These are phyloP conservation scores for Deilephila porcellus DNA, from an alignment of 2,888 invertebrate genomes.

Conservation along the genomic window DNA sequence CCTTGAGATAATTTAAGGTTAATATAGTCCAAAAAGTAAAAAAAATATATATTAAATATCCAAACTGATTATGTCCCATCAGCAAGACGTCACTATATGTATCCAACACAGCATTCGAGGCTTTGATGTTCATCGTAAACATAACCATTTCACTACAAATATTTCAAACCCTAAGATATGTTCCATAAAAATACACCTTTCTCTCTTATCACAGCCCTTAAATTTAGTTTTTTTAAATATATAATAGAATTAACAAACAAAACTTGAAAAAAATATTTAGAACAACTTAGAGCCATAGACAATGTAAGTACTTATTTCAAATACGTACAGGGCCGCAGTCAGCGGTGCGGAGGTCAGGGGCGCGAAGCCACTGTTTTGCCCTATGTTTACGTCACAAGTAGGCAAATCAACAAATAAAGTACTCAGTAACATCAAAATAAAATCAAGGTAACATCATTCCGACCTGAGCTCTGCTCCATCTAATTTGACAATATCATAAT, in stretches of 20 bases:
- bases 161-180: conserved; percentile 61
- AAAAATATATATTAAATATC: not conserved
- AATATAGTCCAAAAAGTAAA: not conserved
- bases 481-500: conserved; percentile 18
- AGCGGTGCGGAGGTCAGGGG: conserved; percentile 31
- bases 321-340: conserved; percentile 44
- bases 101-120: not conserved
- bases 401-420: conserved; percentile 50
- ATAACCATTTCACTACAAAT: conserved; percentile 35
- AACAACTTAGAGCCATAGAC: conserved; percentile 46
- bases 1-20: not conserved
- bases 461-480: conserved; percentile 48
- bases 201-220: conserved; percentile 79
- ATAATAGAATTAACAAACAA: conserved; percentile 69
- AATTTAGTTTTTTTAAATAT: conserved; percentile 59
- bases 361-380: conserved; percentile 22
- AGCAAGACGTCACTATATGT: not conserved
- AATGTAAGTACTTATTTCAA: conserved; percentile 61
- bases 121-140: conserved; percentile 9
- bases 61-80: not conserved
- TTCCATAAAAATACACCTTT: conserved; percentile 66
- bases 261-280: conserved; percentile 47
- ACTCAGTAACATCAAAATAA: conserved; percentile 42
- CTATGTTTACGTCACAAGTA: conserved; percentile 32
- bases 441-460: conserved; percentile 46